These are phyloP conservation scores for Epinotia bilunana DNA, from an alignment of 2,888 invertebrate genomes.

Conservation along the genomic window DNA sequence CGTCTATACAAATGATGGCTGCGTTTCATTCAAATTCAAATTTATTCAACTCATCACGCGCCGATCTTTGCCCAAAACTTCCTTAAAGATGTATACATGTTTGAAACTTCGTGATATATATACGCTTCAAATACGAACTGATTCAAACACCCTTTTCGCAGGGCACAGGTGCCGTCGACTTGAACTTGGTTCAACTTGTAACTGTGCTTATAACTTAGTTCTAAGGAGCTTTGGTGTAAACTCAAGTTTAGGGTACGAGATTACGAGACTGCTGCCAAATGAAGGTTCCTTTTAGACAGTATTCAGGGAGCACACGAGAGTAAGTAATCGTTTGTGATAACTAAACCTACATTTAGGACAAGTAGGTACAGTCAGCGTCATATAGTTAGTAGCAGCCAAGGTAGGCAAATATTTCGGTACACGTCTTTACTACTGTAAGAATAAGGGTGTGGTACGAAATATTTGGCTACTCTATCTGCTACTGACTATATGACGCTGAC, in stretches of 20 bases:
- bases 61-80: conserved; percentile 37
- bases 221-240: conserved; percentile 39
- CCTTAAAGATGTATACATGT: conserved; percentile 34
- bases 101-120: conserved; percentile 32
- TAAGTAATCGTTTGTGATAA: not conserved
- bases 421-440: too few relatives aligned
- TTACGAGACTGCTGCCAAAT: conserved; percentile 27
- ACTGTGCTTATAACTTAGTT: conserved; percentile 42
- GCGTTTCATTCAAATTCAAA: conserved; percentile 31
- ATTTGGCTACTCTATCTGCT: too few relatives aligned
- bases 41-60: conserved; percentile 38
- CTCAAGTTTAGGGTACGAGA: conserved; percentile 37
- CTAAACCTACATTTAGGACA: too few relatives aligned
- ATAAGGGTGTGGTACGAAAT: too few relatives aligned
- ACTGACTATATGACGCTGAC: too few relatives aligned
- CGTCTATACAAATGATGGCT: conserved; percentile 16
- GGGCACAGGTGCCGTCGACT: conserved; percentile 39
- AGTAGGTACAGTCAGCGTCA: too few relatives aligned
- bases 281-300: conserved; percentile 24
- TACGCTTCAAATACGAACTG: conserved; percentile 24
- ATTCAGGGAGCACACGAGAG: not conserved
- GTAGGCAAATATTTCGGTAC: too few relatives aligned
- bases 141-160: conserved; percentile 42
- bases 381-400: too few relatives aligned
- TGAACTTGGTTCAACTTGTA: conserved; percentile 38